These are phyloP conservation scores for Noturus placidus DNA, from an alignment of 2,113 vertebrate genomes.

Conservation along the genomic window DNA sequence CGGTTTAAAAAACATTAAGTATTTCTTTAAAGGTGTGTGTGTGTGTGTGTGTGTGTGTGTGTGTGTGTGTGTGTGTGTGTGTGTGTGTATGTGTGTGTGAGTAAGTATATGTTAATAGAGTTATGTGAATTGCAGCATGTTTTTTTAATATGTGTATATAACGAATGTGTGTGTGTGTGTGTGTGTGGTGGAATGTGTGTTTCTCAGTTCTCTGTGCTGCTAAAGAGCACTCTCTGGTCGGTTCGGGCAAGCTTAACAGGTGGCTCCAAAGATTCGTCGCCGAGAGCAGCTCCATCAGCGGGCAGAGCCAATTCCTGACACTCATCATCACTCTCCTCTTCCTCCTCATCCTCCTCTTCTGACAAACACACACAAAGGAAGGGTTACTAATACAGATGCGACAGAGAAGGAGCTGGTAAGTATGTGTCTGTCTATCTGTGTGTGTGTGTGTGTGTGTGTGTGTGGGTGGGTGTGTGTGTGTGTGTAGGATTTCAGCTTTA, in stretches of 20 bases:
- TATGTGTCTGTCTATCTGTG: not conserved
- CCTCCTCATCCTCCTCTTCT: slow-evolving; percentile 92
- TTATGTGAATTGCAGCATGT: slow-evolving; percentile 46
- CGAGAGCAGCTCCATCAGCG: slow-evolving; percentile 71
- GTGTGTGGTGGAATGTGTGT: not conserved
- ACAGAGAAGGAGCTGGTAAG: not conserved
- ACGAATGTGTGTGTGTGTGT: slow-evolving; percentile 5
- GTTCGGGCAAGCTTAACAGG: slow-evolving; percentile 84
- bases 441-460: not conserved
- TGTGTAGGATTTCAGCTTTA: not conserved
- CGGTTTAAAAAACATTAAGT: not conserved
- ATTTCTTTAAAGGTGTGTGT: not conserved
- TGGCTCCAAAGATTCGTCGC: slow-evolving; percentile 82
- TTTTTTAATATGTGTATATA: slow-evolving; percentile 24
- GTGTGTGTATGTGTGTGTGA: not conserved
- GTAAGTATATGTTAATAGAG: not conserved
- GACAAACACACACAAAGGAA: slow-evolving; percentile 42
- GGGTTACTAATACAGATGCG: not conserved
- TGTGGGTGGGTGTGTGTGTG: not conserved
- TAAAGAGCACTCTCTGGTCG: slow-evolving; percentile 77
- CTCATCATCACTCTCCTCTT: slow-evolving; percentile 90
- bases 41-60: slow-evolving; percentile 34
- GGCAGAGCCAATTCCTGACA: slow-evolving; percentile 84
- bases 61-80: not conserved
- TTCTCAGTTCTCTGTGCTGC: slow-evolving; percentile 68